Evolutionary conservation across 1,140 invertebrate genomes (phyloP).

Genomic region (Olivierus martensii): DNA sequence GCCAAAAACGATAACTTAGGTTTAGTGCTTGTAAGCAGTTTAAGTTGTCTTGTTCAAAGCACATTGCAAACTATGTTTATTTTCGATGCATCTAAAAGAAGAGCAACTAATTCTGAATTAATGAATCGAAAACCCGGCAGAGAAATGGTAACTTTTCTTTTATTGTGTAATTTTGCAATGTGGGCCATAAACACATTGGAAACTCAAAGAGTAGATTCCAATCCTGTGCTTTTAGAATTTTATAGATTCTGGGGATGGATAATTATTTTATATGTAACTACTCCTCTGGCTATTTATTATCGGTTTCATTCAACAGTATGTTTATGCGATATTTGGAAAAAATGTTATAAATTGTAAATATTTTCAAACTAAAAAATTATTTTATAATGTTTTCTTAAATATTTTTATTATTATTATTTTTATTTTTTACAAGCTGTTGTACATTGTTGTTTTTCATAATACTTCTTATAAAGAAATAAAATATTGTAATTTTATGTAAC

Average conservation of each 20-base stretch:
- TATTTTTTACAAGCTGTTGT: too few relatives aligned
- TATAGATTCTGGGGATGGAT: slow-evolving; percentile 91
- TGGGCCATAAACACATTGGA: slow-evolving; percentile 87
- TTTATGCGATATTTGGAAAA: slow-evolving; percentile 93
- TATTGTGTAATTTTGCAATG: slow-evolving; percentile 83
- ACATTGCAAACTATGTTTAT: slow-evolving; percentile 90
- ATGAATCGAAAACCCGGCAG: slow-evolving; percentile 65
- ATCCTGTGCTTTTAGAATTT: slow-evolving; percentile 80
- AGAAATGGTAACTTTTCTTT: slow-evolving; percentile 75
- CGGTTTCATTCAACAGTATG: slow-evolving; percentile 80
- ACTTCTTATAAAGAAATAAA: too few relatives aligned
- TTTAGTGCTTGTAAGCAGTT: slow-evolving; percentile 61
- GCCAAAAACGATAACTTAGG: slow-evolving; percentile 64
- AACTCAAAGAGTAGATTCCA: slow-evolving; percentile 73
- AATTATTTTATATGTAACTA: slow-evolving; percentile 87
- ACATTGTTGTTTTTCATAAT: too few relatives aligned
- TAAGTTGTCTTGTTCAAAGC: slow-evolving; percentile 49
- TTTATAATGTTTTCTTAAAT: too few relatives aligned
- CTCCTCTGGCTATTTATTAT: slow-evolving; percentile 92
- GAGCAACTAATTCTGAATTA: slow-evolving; percentile 59
- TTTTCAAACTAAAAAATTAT: too few relatives aligned
- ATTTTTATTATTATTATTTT: too few relatives aligned
- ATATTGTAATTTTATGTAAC: too few relatives aligned
- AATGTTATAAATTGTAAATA: slow-evolving; percentile 77
- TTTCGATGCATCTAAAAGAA: slow-evolving; percentile 67